Base-by-base conservation (phyloP, 2,888 invertebrate genomes). In the Eupithecia inturbata region DNA sequence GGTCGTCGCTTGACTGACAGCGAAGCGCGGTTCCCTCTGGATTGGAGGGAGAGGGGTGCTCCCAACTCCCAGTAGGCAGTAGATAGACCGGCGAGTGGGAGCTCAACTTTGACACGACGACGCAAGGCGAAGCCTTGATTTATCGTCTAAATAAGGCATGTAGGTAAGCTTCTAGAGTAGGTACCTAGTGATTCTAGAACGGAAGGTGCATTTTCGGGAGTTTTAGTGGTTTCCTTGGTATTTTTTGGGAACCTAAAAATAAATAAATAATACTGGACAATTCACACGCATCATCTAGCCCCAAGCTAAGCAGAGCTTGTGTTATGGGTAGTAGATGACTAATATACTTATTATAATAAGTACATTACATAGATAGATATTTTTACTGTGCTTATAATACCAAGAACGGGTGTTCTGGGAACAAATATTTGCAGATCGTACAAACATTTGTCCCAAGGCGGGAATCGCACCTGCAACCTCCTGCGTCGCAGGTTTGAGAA, bases 1-100 rank as follows among this genome's bases (percentile, higher is more conserved):
- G 87, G 82, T 82, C 85, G 85, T 80, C 83, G 85, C 80, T 82
- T 89, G 89, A 92, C 92, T 93, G 89, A 85, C 88, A 85, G 79
- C 79, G 78, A 80, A 6, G 70, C 67, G 57, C 70, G 36, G 71
- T 68, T 75, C 75, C 75, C 75, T 73, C 75, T 73, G 73, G 75
- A 72, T 57, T 74, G 73, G 78, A 79, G 78, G 78, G 76, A 77
- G 71, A 78, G 78, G 78, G 79, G 79, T 77, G 77, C 53, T 73
- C 71, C 68, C 36, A n/a, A 77, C 53, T 73, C 71, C 68, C 49
- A 26, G 53, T 41, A 57, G 69, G 76, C 62, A 31, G 19, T 64
- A 64, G 33, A 33, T 36, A n/a, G 22, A 9, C n/a, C 22, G 63
- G 75, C 70, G 74, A 39, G 74, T 57, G 71, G 68, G 71, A 67